These are phyloP conservation scores for Melinaea menophilus DNA, from an alignment of 2,888 invertebrate genomes.

Conservation along the genomic window DNA sequence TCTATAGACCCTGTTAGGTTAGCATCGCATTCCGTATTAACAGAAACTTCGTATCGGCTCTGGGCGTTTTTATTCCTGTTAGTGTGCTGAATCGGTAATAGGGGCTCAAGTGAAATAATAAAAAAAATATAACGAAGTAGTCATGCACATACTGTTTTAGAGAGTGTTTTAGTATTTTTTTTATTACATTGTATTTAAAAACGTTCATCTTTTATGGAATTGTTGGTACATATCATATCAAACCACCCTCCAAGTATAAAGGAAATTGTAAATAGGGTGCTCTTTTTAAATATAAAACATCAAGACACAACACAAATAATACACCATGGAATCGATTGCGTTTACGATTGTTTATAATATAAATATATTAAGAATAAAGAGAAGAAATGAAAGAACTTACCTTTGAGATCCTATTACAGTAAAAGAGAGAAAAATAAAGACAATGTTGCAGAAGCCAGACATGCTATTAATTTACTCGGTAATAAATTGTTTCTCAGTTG, in stretches of 20 bases:
- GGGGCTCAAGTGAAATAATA: conserved; percentile 73
- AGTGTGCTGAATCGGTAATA: conserved; percentile 72
- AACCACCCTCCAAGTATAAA: conserved; percentile 75
- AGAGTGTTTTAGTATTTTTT: conserved; percentile 46
- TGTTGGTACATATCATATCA: conserved; percentile 36
- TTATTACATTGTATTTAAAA: conserved; percentile 37
- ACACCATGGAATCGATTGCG: conserved; percentile 73
- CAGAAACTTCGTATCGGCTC: conserved; percentile 24
- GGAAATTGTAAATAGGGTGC: conserved; percentile 28
- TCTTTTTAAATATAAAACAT: conserved; percentile 35
- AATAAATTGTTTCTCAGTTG: conserved; percentile 3
- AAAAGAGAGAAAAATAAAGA: conserved; percentile 24
- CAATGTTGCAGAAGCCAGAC: conserved; percentile 46
- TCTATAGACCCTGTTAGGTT: conserved; percentile 27
- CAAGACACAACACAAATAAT: conserved; percentile 48
- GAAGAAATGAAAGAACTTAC: conserved; percentile 57
- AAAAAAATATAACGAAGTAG: conserved; percentile 63
- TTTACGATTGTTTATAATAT: conserved; percentile 34
- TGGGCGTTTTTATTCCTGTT: conserved; percentile 48
- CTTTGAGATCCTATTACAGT: conserved; percentile 42
- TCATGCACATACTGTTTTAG: conserved; percentile 66
- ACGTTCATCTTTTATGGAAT: conserved; percentile 18
- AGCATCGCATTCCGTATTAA: conserved; percentile 23
- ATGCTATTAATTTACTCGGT: conserved; percentile 45
- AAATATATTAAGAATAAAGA: conserved; percentile 26